Evolutionary conservation across 1,140 invertebrate genomes (phyloP), one percentile per base, ranked within the genome.

Genomic region (Drosophila littoralis): DNA sequence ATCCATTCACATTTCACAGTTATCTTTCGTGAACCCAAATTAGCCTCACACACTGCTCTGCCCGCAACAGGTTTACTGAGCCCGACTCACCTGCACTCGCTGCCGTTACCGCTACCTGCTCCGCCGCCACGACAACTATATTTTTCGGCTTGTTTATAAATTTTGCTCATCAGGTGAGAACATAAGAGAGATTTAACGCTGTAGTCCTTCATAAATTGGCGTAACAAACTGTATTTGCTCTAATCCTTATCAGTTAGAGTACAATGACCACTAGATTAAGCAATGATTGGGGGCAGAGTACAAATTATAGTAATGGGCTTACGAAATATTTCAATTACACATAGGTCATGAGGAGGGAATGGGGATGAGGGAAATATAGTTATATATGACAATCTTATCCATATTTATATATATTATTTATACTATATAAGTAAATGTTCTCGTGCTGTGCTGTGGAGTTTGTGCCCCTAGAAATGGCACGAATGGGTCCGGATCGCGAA

Each of bases 61-160:
- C 13, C 45, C 73, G 77, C 77, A 79, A 79, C 77, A 79, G 77
- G 77, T 79, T 77, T 61, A 40, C 52, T 15, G 50, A 35, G 33
- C 43, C 5, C 22, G 38, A 48, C 32, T 64, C 32, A 9, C 33
- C 1, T 8, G 3, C 6, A 28, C n/a, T 45, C 35, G 12, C 42
- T 59, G 55, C 54, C 32, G n/a, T 33, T 43, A 7, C 32, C 13
- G 33, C 32, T 50, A 17, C 6, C 33, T 38, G 17, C n/a, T 13
- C 45, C 10, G 38, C 43, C 60, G 59, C 68, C 59, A 65, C 61
- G 69, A 58, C 61, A 32, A 28, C 55, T 22, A 33, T 35, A 46
- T 46, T 70, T 46, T 17, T 6, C n/a, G 33, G 17, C 36, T 36
- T 48, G 1, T 17, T 50, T 1, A 58, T 50, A 36, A 40, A 28